Percentiles rank a stretch among this genome's conserved stretches.
phyloP scores from a whole-genome alignment of 2,888 invertebrate genomes.

The Xiphydria camelus region DNA sequence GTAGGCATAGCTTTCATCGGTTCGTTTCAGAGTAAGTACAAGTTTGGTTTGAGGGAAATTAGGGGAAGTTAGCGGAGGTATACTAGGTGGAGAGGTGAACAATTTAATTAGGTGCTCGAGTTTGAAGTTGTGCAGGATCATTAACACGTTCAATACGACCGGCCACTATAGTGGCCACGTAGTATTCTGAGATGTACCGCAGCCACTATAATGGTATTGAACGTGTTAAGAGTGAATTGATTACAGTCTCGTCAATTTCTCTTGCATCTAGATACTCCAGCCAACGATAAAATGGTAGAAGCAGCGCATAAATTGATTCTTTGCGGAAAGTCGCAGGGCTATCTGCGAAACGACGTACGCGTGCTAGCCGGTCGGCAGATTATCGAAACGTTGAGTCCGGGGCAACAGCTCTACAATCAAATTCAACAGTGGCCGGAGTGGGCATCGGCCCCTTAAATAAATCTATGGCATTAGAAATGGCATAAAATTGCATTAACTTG shows the following conservation, averaged over 20 bases:
- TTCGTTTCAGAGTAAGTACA: constrained; percentile 38
- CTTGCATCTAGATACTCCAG: constrained; percentile 25
- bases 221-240: constrained; percentile 3
- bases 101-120: no score
- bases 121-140: no score
- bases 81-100: no score
- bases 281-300: constrained; percentile 31
- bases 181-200: no score
- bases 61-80: no score
- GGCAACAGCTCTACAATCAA: constrained; percentile 59
- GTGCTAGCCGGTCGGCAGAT: constrained; percentile 57
- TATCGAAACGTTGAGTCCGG: constrained; percentile 61
- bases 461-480: no score
- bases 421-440: constrained; percentile 63
- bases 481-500: no score
- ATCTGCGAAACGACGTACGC: constrained; percentile 35
- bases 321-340: constrained; percentile 37
- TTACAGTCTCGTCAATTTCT: constrained; percentile 6
- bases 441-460: constrained; percentile 18
- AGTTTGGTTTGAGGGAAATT: no score
- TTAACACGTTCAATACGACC: no score
- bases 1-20: constrained; percentile 70
- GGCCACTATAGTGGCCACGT: no score
- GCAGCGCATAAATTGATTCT: constrained; percentile 39
- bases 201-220: no score